Evolutionary conservation across 2,797 vertebrate genomes (phyloP).

Genomic region (Cichlasoma orientale): DNA sequence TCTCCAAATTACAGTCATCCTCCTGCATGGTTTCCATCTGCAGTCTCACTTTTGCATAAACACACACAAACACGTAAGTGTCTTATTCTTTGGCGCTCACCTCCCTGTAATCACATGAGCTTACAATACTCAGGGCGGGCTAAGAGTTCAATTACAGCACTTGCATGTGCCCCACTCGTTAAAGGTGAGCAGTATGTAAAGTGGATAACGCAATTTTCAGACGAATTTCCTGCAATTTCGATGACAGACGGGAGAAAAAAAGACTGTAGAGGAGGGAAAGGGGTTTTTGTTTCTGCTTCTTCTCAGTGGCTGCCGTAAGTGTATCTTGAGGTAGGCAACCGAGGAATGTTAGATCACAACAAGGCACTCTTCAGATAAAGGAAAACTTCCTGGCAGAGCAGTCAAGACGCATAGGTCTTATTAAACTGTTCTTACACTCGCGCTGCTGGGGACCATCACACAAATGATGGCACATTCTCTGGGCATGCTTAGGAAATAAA

Average conservation of each 20-base stretch:
- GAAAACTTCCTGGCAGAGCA: constrained; percentile 46
- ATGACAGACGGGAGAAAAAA: constrained; percentile 24
- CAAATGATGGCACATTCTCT: constrained; percentile 28
- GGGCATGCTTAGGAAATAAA: constrained; percentile 21
- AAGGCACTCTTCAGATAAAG: constrained; percentile 32
- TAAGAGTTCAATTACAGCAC: constrained; percentile 67
- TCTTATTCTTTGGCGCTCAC: constrained; percentile 16
- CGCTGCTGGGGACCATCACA: constrained; percentile 20
- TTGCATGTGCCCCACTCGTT: constrained; percentile 31
- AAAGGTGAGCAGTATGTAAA: constrained; percentile 53
- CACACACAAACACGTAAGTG: constrained; percentile 34
- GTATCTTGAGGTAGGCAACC: constrained; percentile 45
- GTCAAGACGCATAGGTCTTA: constrained; percentile 40
- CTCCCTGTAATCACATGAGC: constrained; percentile 58
- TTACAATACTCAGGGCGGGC: constrained; percentile 47
- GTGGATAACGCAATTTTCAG: constrained; percentile 36
- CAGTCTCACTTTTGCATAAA: constrained; percentile 24
- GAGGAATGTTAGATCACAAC: constrained; percentile 41
- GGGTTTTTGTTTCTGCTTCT: constrained; percentile 1
- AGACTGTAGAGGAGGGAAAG: not conserved
- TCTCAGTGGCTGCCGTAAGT: constrained; percentile 34
- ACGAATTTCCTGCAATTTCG: constrained; percentile 20
- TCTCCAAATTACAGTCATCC: constrained; percentile 57
- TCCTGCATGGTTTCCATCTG: constrained; percentile 3
- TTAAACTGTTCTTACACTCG: constrained; percentile 16